Evolutionary conservation across 2,113 vertebrate species (phyloP).

Genomic region (Aldabrachelys gigantea): DNA sequence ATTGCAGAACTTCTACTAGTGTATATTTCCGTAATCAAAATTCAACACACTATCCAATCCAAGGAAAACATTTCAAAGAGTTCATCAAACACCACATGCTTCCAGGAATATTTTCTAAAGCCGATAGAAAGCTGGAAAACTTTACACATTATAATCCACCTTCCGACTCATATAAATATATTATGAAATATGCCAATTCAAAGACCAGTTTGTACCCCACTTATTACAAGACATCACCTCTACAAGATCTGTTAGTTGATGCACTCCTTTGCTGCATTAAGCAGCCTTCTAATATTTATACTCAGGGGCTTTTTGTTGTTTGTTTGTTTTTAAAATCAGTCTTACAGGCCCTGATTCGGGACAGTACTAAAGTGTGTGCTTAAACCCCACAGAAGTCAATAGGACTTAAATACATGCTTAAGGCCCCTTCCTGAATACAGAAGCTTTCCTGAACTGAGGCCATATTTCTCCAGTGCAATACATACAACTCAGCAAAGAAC

Average conservation of each 20-base stretch:
- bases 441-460: not conserved
- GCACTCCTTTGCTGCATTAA: not conserved
- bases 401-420: not conserved
- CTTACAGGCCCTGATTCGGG: slow-evolving; percentile 3
- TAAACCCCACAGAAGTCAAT: not conserved
- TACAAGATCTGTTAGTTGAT: slow-evolving; percentile 19
- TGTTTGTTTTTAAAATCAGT: not conserved
- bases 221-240: not conserved
- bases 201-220: slow-evolving; percentile 34
- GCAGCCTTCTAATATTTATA: slow-evolving; percentile 37
- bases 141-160: not conserved
- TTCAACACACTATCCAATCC: slow-evolving; percentile 45
- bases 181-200: slow-evolving; percentile 12
- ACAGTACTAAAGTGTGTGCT: not conserved
- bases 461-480: accelerated
- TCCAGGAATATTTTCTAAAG: slow-evolving; percentile 42
- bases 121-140: slow-evolving; percentile 32
- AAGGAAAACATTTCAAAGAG: slow-evolving; percentile 60
- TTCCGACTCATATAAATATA: not conserved
- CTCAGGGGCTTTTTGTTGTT: not conserved
- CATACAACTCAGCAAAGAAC: accelerated
- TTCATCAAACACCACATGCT: slow-evolving; percentile 25
- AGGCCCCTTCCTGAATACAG: slow-evolving; percentile 12
- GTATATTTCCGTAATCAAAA: slow-evolving; percentile 56
- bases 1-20: slow-evolving; percentile 19